These are phyloP conservation scores for Calephelis virginiensis DNA, from an alignment of 1,140 invertebrate species.

Conservation along the genomic window DNA sequence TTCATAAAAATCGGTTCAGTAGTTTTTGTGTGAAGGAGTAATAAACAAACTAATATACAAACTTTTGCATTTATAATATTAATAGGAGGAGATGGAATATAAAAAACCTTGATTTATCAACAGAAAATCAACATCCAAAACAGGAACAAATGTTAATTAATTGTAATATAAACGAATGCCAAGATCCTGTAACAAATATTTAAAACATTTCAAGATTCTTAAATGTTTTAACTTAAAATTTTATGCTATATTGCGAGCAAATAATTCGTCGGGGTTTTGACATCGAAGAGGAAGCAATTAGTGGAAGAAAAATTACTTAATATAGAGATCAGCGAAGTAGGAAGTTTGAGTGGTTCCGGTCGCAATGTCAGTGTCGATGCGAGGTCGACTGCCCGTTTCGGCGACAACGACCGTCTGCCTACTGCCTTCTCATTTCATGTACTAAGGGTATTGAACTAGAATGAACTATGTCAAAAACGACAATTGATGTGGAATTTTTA, in stretches of 20 bases:
- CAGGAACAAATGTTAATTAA: too few species aligned
- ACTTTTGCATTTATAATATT: too few species aligned
- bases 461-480: constrained; percentile 13
- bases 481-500: neutral
- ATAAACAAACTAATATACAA: too few species aligned
- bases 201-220: too few species aligned
- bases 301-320: constrained; percentile 12
- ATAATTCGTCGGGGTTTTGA: neutral
- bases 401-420: constrained; percentile 35
- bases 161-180: too few species aligned
- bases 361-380: constrained; percentile 60
- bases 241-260: neutral
- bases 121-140: too few species aligned
- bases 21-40: too few species aligned
- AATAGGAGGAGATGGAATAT: too few species aligned
- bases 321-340: constrained; percentile 29
- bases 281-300: constrained; percentile 13
- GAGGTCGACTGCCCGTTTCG: constrained; percentile 45
- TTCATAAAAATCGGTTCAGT: too few species aligned
- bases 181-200: too few species aligned
- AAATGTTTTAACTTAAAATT: too few species aligned
- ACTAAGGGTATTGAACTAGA: constrained; percentile 22
- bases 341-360: constrained; percentile 54
- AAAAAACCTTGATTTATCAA: too few species aligned
- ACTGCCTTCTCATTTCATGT: constrained; percentile 14